Evolutionary conservation across 2,888 invertebrate genomes (phyloP), one percentile per base, ranked within the genome.

Genomic region (Athrips mouffetella): DNA sequence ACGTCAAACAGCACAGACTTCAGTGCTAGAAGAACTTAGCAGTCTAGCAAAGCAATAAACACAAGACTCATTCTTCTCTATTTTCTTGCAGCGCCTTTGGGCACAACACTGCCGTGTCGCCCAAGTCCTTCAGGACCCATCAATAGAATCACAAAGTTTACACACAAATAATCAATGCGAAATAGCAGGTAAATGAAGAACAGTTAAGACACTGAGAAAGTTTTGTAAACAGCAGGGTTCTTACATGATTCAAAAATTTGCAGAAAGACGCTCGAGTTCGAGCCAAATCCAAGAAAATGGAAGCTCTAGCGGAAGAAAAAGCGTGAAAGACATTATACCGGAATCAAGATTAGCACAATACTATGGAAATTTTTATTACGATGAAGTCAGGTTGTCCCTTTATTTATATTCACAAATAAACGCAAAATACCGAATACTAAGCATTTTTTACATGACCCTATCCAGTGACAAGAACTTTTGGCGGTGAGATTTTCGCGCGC

Each of bases 271-370:
- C 51, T 58, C 69, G 54, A 62, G 63, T 55, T 58, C 73, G 58
- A 76, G 71, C 68, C 75, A 78, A 70, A 75, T 59, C 62, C 73
- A 73, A 58, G 84, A 86, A 57, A 81, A 82, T 76, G 80, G 76
- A 58, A 72, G 64, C 63, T 65, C 62, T 58, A 72, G 73, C 62
- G 68, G 75, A 58, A 70, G 74, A 51, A 77, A 84, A 66, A 89
- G 89, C 54, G 92, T 92, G 27, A 90, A 89, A 65, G 91, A 92
- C 65, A 89, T 90, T 42, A 92, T 93, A 62, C 92, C 93, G 4
- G 82, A 89, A 54, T 92, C 92, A 52, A 89, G 90, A 80, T 74
- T 93, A 69, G 89, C 91, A 47, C 83, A 81, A 55, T 90, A 88
- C 67, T 90, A 90, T 62, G 89, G 91, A 72, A 89, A 89, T 67